A percentile compares a stretch with the other conserved stretches of the same genome.
Evolutionary conservation across 2,113 vertebrate genomes (phyloP).

Genomic region (Lepidothrix coronata): DNA sequence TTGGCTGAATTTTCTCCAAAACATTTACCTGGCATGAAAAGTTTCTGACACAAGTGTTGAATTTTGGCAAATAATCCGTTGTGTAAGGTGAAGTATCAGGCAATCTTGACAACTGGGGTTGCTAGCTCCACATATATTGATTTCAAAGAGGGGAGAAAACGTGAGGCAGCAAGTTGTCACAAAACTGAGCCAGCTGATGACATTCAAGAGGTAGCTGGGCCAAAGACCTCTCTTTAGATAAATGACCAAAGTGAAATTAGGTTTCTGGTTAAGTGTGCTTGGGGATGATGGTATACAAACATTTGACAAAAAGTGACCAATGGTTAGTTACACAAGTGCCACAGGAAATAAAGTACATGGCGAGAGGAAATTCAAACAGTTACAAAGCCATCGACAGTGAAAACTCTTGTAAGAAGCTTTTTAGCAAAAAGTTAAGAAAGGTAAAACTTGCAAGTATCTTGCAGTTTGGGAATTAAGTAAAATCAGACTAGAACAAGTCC

Average conservation of each 20-base stretch:
- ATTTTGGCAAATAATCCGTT: neutral
- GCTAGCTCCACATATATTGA: neutral
- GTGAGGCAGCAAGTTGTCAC: neutral
- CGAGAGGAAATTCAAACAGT: neutral
- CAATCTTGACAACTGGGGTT: neutral
- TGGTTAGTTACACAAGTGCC: neutral
- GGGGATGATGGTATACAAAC: neutral
- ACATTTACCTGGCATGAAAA: constrained; percentile 23
- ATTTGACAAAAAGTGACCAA: neutral
- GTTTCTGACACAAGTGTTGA: neutral
- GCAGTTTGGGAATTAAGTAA: neutral
- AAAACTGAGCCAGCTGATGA: neutral
- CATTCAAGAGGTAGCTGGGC: neutral
- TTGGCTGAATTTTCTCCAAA: constrained; percentile 37
- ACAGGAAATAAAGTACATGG: neutral
- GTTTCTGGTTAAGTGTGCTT: neutral
- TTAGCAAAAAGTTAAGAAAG: neutral
- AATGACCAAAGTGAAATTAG: neutral
- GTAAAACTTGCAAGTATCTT: neutral
- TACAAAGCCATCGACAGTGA: neutral
- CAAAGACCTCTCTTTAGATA: neutral
- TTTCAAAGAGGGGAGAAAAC: neutral
- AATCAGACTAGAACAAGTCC: neutral
- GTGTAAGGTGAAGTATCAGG: neutral
- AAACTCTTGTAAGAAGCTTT: neutral